Evolutionary conservation across 1,140 invertebrate genomes (phyloP).

Genomic region (Bombus superbus): DNA sequence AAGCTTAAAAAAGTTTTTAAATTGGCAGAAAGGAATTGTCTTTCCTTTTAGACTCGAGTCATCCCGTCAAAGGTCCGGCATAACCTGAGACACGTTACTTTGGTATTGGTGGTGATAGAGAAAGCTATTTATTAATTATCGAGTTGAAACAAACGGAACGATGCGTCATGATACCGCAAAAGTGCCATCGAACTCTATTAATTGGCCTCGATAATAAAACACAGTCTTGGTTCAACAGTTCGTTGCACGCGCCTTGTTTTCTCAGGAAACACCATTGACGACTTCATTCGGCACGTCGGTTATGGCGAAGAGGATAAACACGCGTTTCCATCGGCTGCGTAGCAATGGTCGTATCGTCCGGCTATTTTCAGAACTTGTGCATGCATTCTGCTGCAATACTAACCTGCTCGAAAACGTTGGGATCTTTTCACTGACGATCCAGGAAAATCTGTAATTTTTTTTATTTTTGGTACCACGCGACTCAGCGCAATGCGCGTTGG

Average conservation of each 20-base stretch:
- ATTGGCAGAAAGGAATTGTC: too few relatives aligned
- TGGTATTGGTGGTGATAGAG: not conserved
- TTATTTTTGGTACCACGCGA: not conserved
- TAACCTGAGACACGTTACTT: not conserved
- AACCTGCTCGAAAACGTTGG: constrained; percentile 57
- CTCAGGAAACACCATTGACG: constrained; percentile 56
- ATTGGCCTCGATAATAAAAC: not conserved
- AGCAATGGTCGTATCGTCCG: constrained; percentile 30
- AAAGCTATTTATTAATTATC: not conserved
- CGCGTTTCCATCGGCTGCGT: constrained; percentile 52
- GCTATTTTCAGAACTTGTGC: constrained; percentile 65
- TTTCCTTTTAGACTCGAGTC: too few relatives aligned
- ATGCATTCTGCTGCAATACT: constrained; percentile 54
- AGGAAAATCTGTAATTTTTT: not conserved
- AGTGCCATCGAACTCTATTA: not conserved
- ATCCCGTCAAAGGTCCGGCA: too few relatives aligned
- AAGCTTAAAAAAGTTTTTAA: not conserved
- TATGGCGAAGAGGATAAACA: constrained; percentile 59
- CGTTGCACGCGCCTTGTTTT: constrained; percentile 37
- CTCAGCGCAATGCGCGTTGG: not conserved
- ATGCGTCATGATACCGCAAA: not conserved
- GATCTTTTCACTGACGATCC: not conserved
- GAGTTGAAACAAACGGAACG: not conserved
- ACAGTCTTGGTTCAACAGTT: not conserved
- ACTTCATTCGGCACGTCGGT: constrained; percentile 44